Percentiles rank a stretch among this genome's conserved stretches.
These are phyloP conservation scores for Macrobrachium nipponense DNA, from an alignment of 1,140 invertebrate species.

Conservation along the genomic window DNA sequence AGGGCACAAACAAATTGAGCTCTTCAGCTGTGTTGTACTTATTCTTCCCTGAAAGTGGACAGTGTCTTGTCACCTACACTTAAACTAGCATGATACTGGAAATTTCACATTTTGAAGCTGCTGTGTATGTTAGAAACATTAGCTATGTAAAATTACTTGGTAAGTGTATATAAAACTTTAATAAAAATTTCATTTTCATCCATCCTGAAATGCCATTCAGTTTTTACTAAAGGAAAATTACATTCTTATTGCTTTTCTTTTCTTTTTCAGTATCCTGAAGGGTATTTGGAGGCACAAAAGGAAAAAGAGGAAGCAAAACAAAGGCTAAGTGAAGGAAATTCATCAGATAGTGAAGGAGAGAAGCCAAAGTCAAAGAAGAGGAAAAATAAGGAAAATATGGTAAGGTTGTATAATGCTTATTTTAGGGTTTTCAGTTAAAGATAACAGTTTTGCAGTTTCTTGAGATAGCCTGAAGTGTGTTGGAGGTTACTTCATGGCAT, in stretches of 20 bases:
- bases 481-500: no score
- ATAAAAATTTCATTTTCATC: no score
- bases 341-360: conserved; percentile 24
- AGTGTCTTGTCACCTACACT: no score
- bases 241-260: neutral
- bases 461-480: neutral
- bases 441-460: neutral
- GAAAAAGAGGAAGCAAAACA: conserved; percentile 65
- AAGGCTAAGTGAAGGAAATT: conserved; percentile 66
- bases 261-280: conserved; percentile 78
- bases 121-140: no score
- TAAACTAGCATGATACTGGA: no score
- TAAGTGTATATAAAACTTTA: no score
- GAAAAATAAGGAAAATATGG: conserved; percentile 27
- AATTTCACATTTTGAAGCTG: no score
- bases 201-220: neutral
- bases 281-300: conserved; percentile 78
- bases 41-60: no score
- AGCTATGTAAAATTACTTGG: no score
- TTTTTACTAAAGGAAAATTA: neutral
- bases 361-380: conserved; percentile 47
- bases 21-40: no score
- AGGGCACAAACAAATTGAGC: no score
- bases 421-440: neutral
- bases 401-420: neutral